Evolutionary conservation across 2,797 vertebrate species (phyloP).

Genomic region (Urophycis tenuis): DNA sequence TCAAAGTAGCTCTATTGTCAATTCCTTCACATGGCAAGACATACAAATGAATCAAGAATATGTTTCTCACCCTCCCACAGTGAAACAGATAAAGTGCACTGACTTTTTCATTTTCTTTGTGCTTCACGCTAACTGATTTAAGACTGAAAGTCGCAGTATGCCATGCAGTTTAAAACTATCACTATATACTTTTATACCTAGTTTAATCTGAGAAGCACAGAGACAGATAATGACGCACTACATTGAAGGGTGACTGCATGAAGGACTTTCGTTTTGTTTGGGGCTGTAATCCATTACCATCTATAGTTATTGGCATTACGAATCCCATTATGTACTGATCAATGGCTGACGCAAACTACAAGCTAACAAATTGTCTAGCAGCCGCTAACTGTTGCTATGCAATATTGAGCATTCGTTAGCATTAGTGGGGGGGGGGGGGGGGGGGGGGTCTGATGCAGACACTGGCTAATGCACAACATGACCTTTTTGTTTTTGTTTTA

Average conservation of each 20-base stretch:
- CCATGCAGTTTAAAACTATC: background rate
- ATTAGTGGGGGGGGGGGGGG: background rate
- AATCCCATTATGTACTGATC: background rate
- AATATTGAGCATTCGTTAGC: background rate
- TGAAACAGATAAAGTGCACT: too few species aligned
- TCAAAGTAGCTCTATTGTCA: background rate
- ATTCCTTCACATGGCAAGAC: too few species aligned
- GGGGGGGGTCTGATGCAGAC: background rate
- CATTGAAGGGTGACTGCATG: background rate
- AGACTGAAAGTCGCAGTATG: background rate
- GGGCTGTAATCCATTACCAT: background rate
- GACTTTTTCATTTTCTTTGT: background rate
- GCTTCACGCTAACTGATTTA: background rate
- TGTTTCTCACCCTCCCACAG: too few species aligned
- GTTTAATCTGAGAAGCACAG: background rate
- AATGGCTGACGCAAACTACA: background rate
- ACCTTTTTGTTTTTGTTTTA: background rate
- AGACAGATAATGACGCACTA: background rate
- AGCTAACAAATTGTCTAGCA: constrained; percentile 3
- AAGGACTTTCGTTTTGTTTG: background rate
- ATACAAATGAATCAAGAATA: too few species aligned
- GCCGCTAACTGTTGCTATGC: background rate
- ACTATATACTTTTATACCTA: background rate
- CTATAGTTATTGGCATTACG: background rate
- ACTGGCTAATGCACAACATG: background rate